A percentile compares a stretch with the other conserved stretches of the same genome.
These are phyloP conservation scores for Gnathonemus echidnorhynchus DNA, from an alignment of 2,113 vertebrate species.

Conservation along the genomic window DNA sequence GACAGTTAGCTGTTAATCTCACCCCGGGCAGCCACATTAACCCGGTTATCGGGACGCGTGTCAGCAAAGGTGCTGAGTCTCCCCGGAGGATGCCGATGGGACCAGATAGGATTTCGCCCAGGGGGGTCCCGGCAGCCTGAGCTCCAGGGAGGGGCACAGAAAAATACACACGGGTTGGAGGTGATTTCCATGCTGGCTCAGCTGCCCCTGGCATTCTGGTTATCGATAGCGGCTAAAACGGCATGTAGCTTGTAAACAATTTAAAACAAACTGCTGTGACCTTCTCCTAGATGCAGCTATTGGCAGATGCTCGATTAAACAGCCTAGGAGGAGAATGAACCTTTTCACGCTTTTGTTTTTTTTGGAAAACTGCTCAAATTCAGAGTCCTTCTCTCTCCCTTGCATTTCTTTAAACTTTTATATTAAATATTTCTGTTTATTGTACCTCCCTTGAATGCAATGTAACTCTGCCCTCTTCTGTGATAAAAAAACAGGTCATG, in stretches of 20 bases:
- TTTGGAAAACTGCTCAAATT: constrained; percentile 29
- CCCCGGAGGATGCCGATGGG: constrained; percentile 24
- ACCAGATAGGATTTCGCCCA: constrained; percentile 30
- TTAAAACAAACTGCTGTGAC: constrained; percentile 3
- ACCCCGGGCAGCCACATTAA: constrained; percentile 46
- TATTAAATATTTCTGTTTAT: constrained; percentile 26
- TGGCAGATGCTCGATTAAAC: constrained; percentile 38
- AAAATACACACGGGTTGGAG: constrained; percentile 3
- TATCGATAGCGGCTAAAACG: constrained; percentile 36
- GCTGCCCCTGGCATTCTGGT: constrained; percentile 36
- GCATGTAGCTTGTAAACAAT: neutral
- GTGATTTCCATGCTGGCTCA: constrained; percentile 25
- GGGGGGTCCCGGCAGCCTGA: constrained; percentile 3
- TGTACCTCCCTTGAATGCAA: constrained; percentile 38
- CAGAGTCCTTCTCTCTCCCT: neutral
- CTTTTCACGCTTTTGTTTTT: constrained; percentile 44
- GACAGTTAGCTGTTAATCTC: constrained; percentile 42
- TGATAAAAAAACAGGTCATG: neutral
- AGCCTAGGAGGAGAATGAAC: constrained; percentile 45
- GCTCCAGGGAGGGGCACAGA: constrained; percentile 7
- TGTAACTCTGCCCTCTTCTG: neutral
- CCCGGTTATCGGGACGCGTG: constrained; percentile 40
- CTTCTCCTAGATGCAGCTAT: constrained; percentile 26
- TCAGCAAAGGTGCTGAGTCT: constrained; percentile 41
- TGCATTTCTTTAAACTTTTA: constrained; percentile 22